phyloP scores from a whole-genome alignment of 92 coral and sea anemone species.

The Parazoanthus atlanticus region DNA sequence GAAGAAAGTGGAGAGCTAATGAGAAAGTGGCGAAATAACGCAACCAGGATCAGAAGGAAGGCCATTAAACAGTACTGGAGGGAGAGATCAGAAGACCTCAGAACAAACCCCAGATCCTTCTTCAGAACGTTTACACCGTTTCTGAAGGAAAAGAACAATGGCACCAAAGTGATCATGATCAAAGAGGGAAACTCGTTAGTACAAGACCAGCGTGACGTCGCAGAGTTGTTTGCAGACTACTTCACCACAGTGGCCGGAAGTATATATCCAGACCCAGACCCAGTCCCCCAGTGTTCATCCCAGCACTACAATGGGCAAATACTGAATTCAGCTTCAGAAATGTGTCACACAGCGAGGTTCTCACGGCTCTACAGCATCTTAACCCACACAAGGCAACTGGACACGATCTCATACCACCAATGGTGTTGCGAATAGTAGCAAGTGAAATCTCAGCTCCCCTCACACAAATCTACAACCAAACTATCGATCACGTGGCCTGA shows the following conservation, averaged over 20 bases:
- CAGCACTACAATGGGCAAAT: constrained; percentile 19
- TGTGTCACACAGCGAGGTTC: constrained; percentile 45
- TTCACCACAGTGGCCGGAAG: constrained; percentile 43
- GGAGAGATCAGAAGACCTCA: constrained; percentile 36
- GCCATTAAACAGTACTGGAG: constrained; percentile 50
- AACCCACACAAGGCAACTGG: constrained; percentile 53
- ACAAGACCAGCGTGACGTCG: constrained; percentile 40
- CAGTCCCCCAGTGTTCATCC: constrained; percentile 16
- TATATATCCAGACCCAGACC: constrained; percentile 38
- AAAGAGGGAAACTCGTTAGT: constrained; percentile 20
- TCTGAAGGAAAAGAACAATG: constrained; percentile 21
- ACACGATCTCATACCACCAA: constrained; percentile 45
- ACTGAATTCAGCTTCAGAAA: constrained; percentile 1
- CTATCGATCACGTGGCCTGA: constrained; percentile 41
- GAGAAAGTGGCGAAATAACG: constrained; percentile 49
- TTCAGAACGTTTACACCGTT: constrained; percentile 31
- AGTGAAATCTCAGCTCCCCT: no score
- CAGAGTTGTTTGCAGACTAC: constrained; percentile 43
- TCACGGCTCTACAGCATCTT: constrained; percentile 30
- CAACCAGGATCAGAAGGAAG: constrained; percentile 42
- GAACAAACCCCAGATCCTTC: constrained; percentile 35
- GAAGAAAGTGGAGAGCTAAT: constrained; percentile 32
- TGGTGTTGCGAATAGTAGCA: constrained; percentile 27
- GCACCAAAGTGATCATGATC: background rate
- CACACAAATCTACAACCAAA: constrained; percentile 49